Evolutionary conservation across 1,140 invertebrate species (phyloP), one percentile per base, ranked within the genome.

Genomic region (Drosophila biarmipes): DNA sequence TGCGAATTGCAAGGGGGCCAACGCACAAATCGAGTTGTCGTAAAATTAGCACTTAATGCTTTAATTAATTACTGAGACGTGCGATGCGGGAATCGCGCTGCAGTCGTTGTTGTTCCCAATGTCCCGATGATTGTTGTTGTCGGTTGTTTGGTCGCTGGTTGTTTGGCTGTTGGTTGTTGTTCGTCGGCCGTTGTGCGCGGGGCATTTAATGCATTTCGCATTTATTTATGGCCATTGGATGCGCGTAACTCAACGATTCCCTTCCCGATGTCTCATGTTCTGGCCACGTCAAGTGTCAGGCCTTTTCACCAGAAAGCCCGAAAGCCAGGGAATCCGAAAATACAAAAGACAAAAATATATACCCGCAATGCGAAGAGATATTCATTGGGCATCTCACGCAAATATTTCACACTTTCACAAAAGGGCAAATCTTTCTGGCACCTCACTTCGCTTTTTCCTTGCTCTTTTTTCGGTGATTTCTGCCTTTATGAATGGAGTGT

Each of bases 41-140:
- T 89, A 89, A 89, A 89, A 89, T 89, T 89, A 89, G 84, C 84
- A 89, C 84, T 89, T 89, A 89, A 89, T 89, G 84, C 84, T 89
- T 89, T 89, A 89, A 89, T 89, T 89, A 89, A 89, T 89, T 89
- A 89, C 84, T 74, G 69, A 71, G 84, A 89, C 84, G 79, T 89
- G 79, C 74, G 81, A 66, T 64, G 71, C 46, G 67, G 67, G 38
- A 55, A 72, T 72, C 62, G 69, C 68, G 54, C 59, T 42, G 49
- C 42, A 64, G 66, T 37, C 46, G 56, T 42, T 59, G 67, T 45
- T 59, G 55, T 45, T 46, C 48, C 45, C n/a, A 35, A 29, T 43
- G 40, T 49, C 48, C 45, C 12, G 51, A 29, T 43, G 40, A 49
- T 37, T 19, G 37, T 48, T 63, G 40, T 49, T 72, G 29, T 19